Conservation (phyloP, 2,888 invertebrate species). For the Rosalia funebris region DNA sequence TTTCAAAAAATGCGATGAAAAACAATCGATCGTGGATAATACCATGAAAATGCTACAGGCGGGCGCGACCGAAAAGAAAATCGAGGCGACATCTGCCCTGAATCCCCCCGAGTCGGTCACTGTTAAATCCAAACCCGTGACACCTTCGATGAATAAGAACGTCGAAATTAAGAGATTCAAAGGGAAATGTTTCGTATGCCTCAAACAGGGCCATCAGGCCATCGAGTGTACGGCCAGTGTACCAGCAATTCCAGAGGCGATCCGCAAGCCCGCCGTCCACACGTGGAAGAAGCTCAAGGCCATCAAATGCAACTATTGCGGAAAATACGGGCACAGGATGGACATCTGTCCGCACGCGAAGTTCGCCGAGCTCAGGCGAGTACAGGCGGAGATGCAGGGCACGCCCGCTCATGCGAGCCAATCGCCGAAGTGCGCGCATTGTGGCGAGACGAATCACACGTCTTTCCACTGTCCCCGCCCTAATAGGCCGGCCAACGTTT, state of each 20-base stretch:
- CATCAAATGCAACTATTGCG: not conserved
- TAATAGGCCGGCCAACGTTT: not conserved
- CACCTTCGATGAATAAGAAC: too few relatives aligned
- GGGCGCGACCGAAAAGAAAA: not conserved
- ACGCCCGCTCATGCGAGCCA: not conserved
- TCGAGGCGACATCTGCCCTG: not conserved
- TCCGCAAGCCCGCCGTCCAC: too few relatives aligned
- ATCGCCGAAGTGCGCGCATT: not conserved
- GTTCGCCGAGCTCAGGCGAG: too few relatives aligned
- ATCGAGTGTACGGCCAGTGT: not conserved
- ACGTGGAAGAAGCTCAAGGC: not conserved
- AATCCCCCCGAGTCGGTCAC: not conserved
- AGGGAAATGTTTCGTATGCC: not conserved
- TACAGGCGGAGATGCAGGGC: too few relatives aligned
- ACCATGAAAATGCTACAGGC: not conserved
- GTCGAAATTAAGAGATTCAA: too few relatives aligned
- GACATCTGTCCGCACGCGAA: too few relatives aligned
- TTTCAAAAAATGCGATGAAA: slow-evolving; percentile 13
- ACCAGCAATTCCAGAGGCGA: too few relatives aligned
- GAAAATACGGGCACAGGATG: not conserved
- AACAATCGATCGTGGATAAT: not conserved
- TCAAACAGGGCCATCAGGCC: not conserved
- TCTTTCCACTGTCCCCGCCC: not conserved
- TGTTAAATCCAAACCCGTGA: not conserved
- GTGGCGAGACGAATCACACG: not conserved